Conservation (phyloP, 2,797 vertebrate species). For the Enteromius fasciolatus region DNA sequence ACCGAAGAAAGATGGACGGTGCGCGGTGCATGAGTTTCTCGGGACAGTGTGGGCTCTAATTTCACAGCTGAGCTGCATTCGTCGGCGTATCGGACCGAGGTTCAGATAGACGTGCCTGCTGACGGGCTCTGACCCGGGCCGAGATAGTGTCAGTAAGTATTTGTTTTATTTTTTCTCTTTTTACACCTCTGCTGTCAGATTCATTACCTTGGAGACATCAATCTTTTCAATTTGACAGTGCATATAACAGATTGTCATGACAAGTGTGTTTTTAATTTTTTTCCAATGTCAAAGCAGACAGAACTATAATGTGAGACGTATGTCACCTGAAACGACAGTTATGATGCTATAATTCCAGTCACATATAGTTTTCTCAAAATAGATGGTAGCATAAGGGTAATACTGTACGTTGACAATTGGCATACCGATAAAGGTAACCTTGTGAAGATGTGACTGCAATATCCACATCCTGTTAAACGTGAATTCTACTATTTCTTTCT, state of each 20-base stretch:
- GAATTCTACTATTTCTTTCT: neutral
- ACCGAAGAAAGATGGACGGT: slow-evolving; percentile 65
- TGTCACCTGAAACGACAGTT: slow-evolving; percentile 25
- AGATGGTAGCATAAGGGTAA: slow-evolving; percentile 32
- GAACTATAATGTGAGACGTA: slow-evolving; percentile 25
- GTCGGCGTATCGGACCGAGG: slow-evolving; percentile 61
- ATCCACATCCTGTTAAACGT: neutral
- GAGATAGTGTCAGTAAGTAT: slow-evolving; percentile 46
- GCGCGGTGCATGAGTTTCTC: slow-evolving; percentile 58
- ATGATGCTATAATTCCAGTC: slow-evolving; percentile 39
- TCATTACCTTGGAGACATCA: slow-evolving; percentile 59
- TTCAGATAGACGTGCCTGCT: slow-evolving; percentile 64
- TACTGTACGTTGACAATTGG: slow-evolving; percentile 30
- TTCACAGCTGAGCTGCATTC: slow-evolving; percentile 75
- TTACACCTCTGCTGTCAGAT: slow-evolving; percentile 56
- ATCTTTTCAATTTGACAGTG: slow-evolving; percentile 69
- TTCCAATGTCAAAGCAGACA: slow-evolving; percentile 46
- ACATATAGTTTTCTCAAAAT: slow-evolving; percentile 33
- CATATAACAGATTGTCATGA: slow-evolving; percentile 59
- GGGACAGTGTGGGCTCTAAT: slow-evolving; percentile 73
- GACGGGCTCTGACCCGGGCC: slow-evolving; percentile 62
- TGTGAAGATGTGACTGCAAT: slow-evolving; percentile 23
- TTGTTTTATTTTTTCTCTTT: slow-evolving; percentile 51
- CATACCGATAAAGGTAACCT: slow-evolving; percentile 26
- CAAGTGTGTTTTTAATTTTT: slow-evolving; percentile 55